These are phyloP conservation scores for Drosophila pegasa DNA, from an alignment of 2,888 invertebrate genomes.

Conservation along the genomic window DNA sequence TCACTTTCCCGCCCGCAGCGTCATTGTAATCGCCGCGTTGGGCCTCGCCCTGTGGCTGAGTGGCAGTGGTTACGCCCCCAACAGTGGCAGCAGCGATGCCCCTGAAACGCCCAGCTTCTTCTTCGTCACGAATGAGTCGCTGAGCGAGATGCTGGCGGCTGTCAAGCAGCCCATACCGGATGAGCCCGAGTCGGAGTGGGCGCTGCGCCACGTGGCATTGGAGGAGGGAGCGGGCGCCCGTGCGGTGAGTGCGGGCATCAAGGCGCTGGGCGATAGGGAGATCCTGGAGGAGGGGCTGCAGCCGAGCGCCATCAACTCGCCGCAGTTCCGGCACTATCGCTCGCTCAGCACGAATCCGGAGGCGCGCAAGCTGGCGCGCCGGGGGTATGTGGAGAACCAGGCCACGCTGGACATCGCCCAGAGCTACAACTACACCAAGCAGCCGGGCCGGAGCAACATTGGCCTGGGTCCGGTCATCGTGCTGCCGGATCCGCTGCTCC, in stretches of 20 bases:
- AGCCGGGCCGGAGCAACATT: conserved; percentile 80
- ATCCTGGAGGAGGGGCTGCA: conserved; percentile 86
- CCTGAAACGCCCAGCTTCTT: conserved; percentile 48
- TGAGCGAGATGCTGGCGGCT: conserved; percentile 36
- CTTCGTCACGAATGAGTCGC: conserved; percentile 54
- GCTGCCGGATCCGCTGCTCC: conserved; percentile 68
- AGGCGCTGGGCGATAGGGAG: conserved; percentile 86
- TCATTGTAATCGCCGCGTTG: conserved; percentile 74
- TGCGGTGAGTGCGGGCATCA: conserved; percentile 87
- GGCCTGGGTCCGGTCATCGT: conserved; percentile 83
- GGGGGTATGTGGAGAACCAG: conserved; percentile 89
- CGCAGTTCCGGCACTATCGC: conserved; percentile 90
- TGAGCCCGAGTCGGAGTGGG: conserved; percentile 74
- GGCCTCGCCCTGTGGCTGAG: conserved; percentile 66
- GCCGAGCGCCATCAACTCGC: conserved; percentile 86
- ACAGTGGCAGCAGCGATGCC: conserved; percentile 1
- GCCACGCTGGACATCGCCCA: conserved; percentile 88
- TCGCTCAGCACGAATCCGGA: conserved; percentile 88
- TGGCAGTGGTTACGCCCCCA: conserved; percentile 49
- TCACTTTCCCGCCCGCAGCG: conserved; percentile 61
- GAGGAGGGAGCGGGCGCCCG: conserved; percentile 70
- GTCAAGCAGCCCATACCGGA: conserved; percentile 70
- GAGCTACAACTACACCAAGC: conserved; percentile 85
- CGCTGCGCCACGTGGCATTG: conserved; percentile 48
- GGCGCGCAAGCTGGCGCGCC: conserved; percentile 88